A percentile compares a stretch with the other conserved stretches of the same genome.
These are phyloP conservation scores for Pyrocoelia pectoralis DNA, from an alignment of 2,888 invertebrate genomes.

Conservation along the genomic window DNA sequence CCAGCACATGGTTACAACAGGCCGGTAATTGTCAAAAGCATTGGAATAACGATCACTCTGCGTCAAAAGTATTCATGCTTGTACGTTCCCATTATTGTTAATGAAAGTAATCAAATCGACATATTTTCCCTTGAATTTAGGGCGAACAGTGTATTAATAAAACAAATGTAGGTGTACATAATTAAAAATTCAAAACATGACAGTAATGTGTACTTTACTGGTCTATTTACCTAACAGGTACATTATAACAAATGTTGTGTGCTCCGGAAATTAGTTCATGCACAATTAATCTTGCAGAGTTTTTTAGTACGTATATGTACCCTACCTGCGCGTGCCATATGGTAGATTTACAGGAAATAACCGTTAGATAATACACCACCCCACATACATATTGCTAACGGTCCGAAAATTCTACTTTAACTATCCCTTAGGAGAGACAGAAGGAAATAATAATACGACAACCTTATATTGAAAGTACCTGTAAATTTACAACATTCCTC, in stretches of 20 bases:
- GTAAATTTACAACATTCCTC: not conserved
- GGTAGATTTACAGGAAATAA: conserved; percentile 32
- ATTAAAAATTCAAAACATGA: not conserved
- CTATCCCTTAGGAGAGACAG: too few relatives aligned
- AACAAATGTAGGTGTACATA: not conserved
- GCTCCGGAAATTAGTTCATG: conserved; percentile 28
- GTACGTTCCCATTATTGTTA: too few relatives aligned
- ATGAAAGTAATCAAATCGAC: too few relatives aligned
- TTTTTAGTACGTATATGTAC: conserved; percentile 14
- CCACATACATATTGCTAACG: conserved; percentile 21
- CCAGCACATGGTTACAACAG: too few relatives aligned
- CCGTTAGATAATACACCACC: conserved; percentile 32
- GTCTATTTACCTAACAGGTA: conserved; percentile 16
- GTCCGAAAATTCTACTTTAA: conserved; percentile 6
- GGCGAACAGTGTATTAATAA: not conserved
- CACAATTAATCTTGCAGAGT: conserved; percentile 25
- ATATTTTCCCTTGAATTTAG: not conserved
- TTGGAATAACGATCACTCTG: too few relatives aligned
- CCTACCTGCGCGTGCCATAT: conserved; percentile 35
- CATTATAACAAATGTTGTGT: conserved; percentile 18
- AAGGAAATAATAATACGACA: too few relatives aligned
- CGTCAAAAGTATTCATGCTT: too few relatives aligned
- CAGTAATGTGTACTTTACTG: not conserved
- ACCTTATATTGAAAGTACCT: too few relatives aligned
- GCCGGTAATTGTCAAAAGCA: too few relatives aligned